Evolutionary conservation across 1,140 invertebrate species (phyloP), one percentile per base, ranked within the genome.

Genomic region (Hesperophylax magnus): DNA sequence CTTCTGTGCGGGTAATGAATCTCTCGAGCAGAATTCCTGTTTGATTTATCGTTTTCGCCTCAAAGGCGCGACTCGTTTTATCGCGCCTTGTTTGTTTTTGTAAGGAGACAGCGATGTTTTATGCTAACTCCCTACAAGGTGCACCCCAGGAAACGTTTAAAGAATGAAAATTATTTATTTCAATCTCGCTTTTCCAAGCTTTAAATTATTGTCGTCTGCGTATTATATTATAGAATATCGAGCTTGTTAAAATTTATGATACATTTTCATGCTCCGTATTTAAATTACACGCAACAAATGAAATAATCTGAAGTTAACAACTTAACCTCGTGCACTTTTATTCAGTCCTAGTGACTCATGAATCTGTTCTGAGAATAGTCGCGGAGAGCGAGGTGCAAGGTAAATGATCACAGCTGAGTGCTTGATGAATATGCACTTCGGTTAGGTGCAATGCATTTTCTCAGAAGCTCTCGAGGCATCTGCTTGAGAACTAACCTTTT

Each of bases 11-110:
- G 18, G 67, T 71, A 71, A 71, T 71, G 67, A 71, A 71, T 71
- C 67, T 71, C 67, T 71, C 67, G n/a, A 17, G 61, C 24, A 71
- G 67, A 71, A 71, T 71, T 52, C 67, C 67, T 20, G 67, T 71
- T 71, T 71, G 67, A 71, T 71, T 71, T 71, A 71, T 71, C 67
- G 67, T 47, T 71, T 71, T 71, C 67, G 67, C 67, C 67, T 71
- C 39, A 71, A 71, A 71, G 67, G 67, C 67, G 67, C 67, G 67
- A 71, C 69, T 27, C 69, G 69, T 72, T 72, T 53, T 53, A 72
- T 72, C 18, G 69, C 47, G 47, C 69, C 69, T 53, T 72, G 69
- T 72, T 54, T 72, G 69, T 54, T 72, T 67, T 54, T 72, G 69
- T 54, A 54, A 14, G 34, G 22, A 54, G 39, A 22, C 69, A 24